Evolutionary conservation across 2,113 vertebrate species (phyloP), one percentile per base, ranked within the genome.

Genomic region (Physeter macrocephalus): DNA sequence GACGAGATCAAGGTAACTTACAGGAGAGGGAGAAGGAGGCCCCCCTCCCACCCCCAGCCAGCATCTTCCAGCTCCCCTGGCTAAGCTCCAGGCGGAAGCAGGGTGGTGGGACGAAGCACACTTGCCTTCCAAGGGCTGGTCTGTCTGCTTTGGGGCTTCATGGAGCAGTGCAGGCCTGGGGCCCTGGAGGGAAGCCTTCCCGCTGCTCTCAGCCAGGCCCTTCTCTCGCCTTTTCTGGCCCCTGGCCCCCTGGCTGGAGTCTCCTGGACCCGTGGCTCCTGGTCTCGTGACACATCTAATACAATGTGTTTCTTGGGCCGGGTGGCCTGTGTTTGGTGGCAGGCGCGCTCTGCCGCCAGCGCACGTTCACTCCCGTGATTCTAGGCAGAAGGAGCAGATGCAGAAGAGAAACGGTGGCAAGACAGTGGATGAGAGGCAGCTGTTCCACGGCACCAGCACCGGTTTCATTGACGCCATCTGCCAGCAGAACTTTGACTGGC

Each of bases 351-450:
- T 69, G 36, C n/a, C 31, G 64, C 46, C 39, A 61, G 27, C 49
- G 25, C 23, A 12, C 3, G 3, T 61, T 62, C 54, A 34, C 15
- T 82, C 54, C 29, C 25, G 1, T 31, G 23, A 49, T 95, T 96
- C 9, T 74, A 99, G 99, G 98, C 99, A 99, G 97, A 99, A 98
- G 94, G 98, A 99, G 3, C 98, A 99, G 97, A 98, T 99, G 99
- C 99, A 98, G 96, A 97, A 98, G 97, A 98, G 80, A 89, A 99
- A 98, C 0, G 94, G 72, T 21, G 97, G 98, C 10, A 98, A 96
- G n/a, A 18, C 52, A 8, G 97, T 99, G 34, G 97, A 97, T 10
- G 98, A 99, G 97, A 29, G 61, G 25, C 96, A 99, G 54, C 97
- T 99, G 31, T 99, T 99, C 97, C 99, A 99, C 0, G 98, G 98